phyloP scores from a whole-genome alignment of 2,113 vertebrate genomes.

The Cheilinus undulatus region DNA sequence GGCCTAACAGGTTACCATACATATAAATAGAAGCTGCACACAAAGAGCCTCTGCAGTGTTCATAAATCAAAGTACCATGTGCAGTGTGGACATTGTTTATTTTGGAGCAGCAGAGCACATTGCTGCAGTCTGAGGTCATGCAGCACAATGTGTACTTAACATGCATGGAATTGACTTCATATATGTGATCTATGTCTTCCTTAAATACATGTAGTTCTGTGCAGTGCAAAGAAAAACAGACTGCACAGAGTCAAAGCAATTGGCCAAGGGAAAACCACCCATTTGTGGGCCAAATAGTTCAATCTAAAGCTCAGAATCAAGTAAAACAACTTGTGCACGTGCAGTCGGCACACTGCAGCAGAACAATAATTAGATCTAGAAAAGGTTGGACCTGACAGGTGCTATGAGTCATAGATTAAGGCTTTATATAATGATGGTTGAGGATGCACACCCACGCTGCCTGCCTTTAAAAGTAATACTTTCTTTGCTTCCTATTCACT shows the following conservation, averaged over 20 bases:
- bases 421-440: slow-evolving; percentile 25
- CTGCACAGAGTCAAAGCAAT: slow-evolving; percentile 18
- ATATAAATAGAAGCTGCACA: neutral
- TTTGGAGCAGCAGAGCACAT: slow-evolving; percentile 37
- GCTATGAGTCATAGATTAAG: slow-evolving; percentile 29
- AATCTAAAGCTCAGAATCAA: slow-evolving; percentile 9
- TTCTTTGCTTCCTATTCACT: too few species aligned
- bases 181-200: slow-evolving; percentile 30
- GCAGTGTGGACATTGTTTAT: slow-evolving; percentile 23
- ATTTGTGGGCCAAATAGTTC: slow-evolving; percentile 24
- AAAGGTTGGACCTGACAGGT: slow-evolving; percentile 2
- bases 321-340: slow-evolving; percentile 34
- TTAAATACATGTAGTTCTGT: slow-evolving; percentile 23
- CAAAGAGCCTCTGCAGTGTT: neutral
- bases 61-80: slow-evolving; percentile 20
- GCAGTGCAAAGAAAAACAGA: slow-evolving; percentile 39
- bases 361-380: slow-evolving; percentile 10
- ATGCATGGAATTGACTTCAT: slow-evolving; percentile 16
- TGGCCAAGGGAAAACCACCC: slow-evolving; percentile 36
- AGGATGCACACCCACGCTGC: neutral
- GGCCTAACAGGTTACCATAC: neutral
- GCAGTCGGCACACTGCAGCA: neutral
- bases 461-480: too few species aligned
- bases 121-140: slow-evolving; percentile 29
- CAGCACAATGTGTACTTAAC: slow-evolving; percentile 23